These are phyloP conservation scores for Oxyscelio sp. DNA, from an alignment of 2,888 invertebrate genomes.

Conservation along the genomic window DNA sequence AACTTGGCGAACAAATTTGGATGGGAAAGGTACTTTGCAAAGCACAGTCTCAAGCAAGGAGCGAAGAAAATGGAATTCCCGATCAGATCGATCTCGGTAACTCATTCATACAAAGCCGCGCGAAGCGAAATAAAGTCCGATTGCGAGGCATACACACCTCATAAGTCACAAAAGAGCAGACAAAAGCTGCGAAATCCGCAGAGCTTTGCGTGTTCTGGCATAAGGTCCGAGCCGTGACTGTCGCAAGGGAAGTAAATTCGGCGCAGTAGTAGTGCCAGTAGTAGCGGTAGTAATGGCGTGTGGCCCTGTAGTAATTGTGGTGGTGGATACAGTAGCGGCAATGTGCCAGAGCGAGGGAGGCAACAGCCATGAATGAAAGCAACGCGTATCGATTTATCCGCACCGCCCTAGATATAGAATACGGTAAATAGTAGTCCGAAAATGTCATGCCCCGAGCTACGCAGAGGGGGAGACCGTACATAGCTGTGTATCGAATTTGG, in stretches of 20 bases:
- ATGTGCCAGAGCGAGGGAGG: conserved; percentile 84
- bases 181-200: not conserved
- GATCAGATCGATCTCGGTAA: too few species aligned
- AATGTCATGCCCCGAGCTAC: conserved; percentile 33
- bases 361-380: conserved; percentile 87
- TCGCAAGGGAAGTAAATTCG: conserved; percentile 34
- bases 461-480: not conserved
- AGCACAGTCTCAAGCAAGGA: too few species aligned
- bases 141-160: too few species aligned
- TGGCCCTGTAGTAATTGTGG: conserved; percentile 56
- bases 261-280: conserved; percentile 66
- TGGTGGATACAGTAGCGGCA: conserved; percentile 81
- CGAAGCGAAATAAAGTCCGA: too few species aligned
- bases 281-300: conserved; percentile 65
- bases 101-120: too few species aligned
- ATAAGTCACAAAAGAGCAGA: too few species aligned
- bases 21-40: too few species aligned
- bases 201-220: not conserved
- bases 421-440: conserved; percentile 81
- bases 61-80: too few species aligned
- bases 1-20: too few species aligned
- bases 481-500: too few species aligned
- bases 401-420: conserved; percentile 84
- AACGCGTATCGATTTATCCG: conserved; percentile 87
- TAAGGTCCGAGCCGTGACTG: not conserved